Base-by-base conservation (phyloP, 1,140 invertebrate species). In the Papilio dardanus region DNA sequence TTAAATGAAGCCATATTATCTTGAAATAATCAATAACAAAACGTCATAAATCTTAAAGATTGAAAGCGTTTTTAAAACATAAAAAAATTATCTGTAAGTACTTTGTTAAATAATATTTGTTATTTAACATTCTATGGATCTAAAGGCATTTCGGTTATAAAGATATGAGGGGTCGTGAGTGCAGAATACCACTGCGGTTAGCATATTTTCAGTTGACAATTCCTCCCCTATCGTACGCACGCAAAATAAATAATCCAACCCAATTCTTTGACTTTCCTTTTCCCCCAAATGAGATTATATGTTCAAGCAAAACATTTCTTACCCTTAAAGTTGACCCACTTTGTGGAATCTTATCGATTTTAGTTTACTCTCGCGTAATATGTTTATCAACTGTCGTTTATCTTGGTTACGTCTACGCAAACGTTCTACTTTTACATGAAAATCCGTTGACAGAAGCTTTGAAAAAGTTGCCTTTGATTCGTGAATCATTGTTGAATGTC, bases 301-400 rank as follows among this genome's bases (percentile, higher is more conserved):
- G 50, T 54, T 54, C 50, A 24, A 54, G 50, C 50, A 54, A 54
- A 54, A 54, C 50, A 54, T 54, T 54, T 54, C 50, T 24, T 54
- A 54, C 21, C 50, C 50, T 54, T 21, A 54, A 54, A 54, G 50
- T 54, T 28, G 50, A 54, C 50, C 50, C 50, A 54, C 21, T 54
- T 54, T 54, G 50, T 24, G 19, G 21, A 24, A 54, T 54, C 21
- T 21, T 21, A 54, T 54, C 50, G 50, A 54, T 54, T 54, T 28
- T 28, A 24, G 50, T 54, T 54, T 54, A 54, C 50, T 54, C 50
- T 54, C 2, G 50, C 7, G 16, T 54, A 54, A 54, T 21, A 54
- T 54, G 50, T 54, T 54, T 54, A 54, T 54, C 50, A 54, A 54
- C 42, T 46, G 42, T 28, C 50, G 10, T 54, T 54, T 54, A 54